A percentile compares a stretch with the other conserved stretches of the same genome.
These are phyloP conservation scores for Phrynosoma platyrhinos DNA, from an alignment of 2,113 vertebrate species.

Conservation along the genomic window DNA sequence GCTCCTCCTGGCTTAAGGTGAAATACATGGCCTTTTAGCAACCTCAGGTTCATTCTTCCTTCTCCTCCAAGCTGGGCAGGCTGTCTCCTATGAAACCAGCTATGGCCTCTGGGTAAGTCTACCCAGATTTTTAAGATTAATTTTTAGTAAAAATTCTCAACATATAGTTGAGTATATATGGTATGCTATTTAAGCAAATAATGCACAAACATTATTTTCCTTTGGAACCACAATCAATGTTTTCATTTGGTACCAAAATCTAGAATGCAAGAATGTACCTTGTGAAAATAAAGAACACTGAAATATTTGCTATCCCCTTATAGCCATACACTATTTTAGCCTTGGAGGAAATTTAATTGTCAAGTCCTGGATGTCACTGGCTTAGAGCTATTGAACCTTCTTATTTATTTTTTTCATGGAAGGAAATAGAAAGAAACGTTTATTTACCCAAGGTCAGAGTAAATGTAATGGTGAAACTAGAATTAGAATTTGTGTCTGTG, in stretches of 20 bases:
- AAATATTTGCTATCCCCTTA: background rate
- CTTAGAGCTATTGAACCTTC: background rate
- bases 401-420: conserved; percentile 1
- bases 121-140: too few relatives aligned
- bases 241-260: background rate
- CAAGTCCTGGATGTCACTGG: background rate
- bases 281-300: rapidly evolving
- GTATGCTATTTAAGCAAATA: too few relatives aligned
- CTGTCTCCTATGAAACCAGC: too few relatives aligned
- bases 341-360: background rate
- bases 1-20: too few relatives aligned
- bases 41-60: too few relatives aligned
- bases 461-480: background rate
- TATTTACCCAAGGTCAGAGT: background rate
- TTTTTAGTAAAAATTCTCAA: too few relatives aligned
- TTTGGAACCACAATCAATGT: background rate
- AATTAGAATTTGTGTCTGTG: conserved; percentile 1
- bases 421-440: background rate
- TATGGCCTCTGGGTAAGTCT: too few relatives aligned
- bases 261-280: background rate
- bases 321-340: background rate
- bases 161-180: too few relatives aligned
- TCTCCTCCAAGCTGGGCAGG: too few relatives aligned
- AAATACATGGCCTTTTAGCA: too few relatives aligned
- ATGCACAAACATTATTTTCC: too few relatives aligned